Evolutionary conservation across 2,113 vertebrate genomes (phyloP).

Genomic region (Cygnus atratus): DNA sequence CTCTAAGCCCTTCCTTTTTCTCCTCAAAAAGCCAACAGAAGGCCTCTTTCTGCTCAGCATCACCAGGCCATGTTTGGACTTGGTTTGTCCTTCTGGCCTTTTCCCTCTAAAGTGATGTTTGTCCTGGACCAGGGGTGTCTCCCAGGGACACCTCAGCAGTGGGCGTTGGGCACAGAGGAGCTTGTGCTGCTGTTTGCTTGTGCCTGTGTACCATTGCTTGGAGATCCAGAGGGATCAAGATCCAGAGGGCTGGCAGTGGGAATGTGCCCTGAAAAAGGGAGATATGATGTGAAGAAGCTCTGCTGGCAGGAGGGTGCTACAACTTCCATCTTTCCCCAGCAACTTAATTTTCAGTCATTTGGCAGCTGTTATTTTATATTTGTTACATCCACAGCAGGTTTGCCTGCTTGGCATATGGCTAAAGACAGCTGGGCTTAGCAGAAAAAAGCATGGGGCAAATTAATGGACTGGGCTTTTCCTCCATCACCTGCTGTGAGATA

Average conservation of each 20-base stretch:
- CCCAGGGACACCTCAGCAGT: background rate
- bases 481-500: background rate
- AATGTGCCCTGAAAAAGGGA: background rate
- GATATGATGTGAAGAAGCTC: background rate
- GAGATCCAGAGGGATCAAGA: background rate
- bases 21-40: background rate
- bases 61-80: background rate
- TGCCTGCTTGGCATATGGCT: background rate
- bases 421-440: too few relatives aligned
- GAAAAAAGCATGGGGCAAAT: background rate
- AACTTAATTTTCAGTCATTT: background rate
- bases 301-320: background rate
- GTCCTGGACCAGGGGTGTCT: background rate
- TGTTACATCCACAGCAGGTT: background rate
- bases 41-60: background rate
- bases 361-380: background rate
- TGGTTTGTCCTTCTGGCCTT: background rate
- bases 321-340: background rate
- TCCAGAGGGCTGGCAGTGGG: background rate
- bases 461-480: too few relatives aligned
- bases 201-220: rapidly evolving
- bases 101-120: background rate
- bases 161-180: rapidly evolving
- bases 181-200: background rate
- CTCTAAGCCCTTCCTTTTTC: background rate